Base-by-base conservation (phyloP, 2,113 vertebrate species). In the Protobothrops mucrosquamatus region DNA sequence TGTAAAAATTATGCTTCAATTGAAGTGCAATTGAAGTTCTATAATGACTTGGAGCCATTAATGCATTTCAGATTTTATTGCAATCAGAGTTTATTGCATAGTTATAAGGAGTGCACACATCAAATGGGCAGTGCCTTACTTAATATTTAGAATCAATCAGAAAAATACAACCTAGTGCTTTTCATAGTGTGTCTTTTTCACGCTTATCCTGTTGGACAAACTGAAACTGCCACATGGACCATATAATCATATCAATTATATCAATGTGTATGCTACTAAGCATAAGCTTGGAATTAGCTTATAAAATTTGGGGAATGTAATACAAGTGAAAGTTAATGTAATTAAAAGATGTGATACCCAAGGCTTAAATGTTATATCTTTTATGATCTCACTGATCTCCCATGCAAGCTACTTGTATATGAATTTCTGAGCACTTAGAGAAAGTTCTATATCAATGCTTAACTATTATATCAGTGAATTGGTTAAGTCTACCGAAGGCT, bases 31-130 rank as follows among this genome's bases (percentile, higher is more conserved):
- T 95, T 96, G 94, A 96, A 96, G 94, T 94, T 94, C 93, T 64
- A 10, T 95, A 95, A 96, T 92, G 91, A 95, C 87, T 94, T 95
- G 54, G 64, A 95, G 87, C 87, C 94, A 95, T 95, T 93, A 96
- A 64, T 96, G 96, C 91, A 89, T 93, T 89, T 52, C 93, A 95
- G 88, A 87, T 96, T 93, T 96, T 95, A 96, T 94, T 95, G 91
- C 96, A 96, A 94, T 92, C 93, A 95, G 93, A 94, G 43, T 92
- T 95, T 93, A 86, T 89, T 95, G 90, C 92, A 94, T 90, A 94
- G 94, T 95, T 94, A 90, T 91, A 89, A 95, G 89, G 93, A 91
- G 48, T 64, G 0, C 94, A 94, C 86, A 92, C 91, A 91, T 85
- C 89, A 95, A 95, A 95, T 96, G 94, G 95, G 92, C 94, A 95